Base-by-base conservation (phyloP, 2,888 invertebrate species). In the Candidula unifasciata region DNA sequence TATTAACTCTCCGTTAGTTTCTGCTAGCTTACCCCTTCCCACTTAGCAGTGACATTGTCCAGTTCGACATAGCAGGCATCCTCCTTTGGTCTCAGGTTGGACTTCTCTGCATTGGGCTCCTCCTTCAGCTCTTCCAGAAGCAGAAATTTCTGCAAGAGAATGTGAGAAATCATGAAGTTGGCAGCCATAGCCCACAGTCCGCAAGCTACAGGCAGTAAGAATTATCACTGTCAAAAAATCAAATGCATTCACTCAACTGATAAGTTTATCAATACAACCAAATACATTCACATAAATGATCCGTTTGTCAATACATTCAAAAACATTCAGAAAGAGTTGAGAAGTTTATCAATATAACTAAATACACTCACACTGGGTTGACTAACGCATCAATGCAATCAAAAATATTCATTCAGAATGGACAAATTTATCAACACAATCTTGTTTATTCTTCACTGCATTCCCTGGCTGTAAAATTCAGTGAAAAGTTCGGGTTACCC, bases 51-150 rank as follows among this genome's bases (percentile, higher is more conserved):
- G 3, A 93, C 86, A 85, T 91, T 87, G 33, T 90, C 85, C 24
- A 92, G 88, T 21, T 87, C 84, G 18, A 92, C 85, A 68, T 77
- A 84, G 86, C 90, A 89, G 24, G 89, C 88, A 6, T 87, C 86
- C 10, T 69, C 78, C n/a, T 68, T 76, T 10, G 83, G 86, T 21
- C 74, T 71, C 27, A 84, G 27, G 5, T 79, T 37, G n/a, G 77
- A 52, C 21, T 80, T 73, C 30, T 81, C 69, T 6, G 68, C 81
- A 54, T 37, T 33, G 2, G 83, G 68, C n/a, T 82, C 24, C 27
- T 44, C 64, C 13, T 88, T 85, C 35, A 92, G 87, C 88, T 94
- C 94, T 85, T 94, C 94, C 80, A 94, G 89, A 57, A 94, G 69
- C 24, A 94, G 89, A 87, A 94, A 94, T 84, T 90, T 92, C 93